Percentiles rank a stretch among this genome's conserved stretches.
These are phyloP conservation scores for Leptinotarsa juncta DNA, from an alignment of 2,888 invertebrate species.

Conservation along the genomic window DNA sequence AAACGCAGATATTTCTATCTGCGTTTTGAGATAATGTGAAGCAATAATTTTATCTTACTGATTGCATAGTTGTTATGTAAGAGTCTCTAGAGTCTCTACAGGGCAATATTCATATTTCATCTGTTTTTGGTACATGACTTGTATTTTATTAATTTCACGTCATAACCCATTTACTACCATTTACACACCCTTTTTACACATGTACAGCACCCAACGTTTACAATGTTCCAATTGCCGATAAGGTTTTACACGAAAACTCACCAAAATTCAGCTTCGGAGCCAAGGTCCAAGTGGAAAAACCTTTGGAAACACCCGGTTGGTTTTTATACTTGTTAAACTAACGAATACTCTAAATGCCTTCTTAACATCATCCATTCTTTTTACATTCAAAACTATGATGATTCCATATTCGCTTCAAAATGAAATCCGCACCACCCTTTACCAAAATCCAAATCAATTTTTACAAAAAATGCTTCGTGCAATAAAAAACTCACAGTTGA, in stretches of 20 bases:
- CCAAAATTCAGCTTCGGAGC: constrained; percentile 78
- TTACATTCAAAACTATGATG: not conserved
- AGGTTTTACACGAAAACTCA: constrained; percentile 62
- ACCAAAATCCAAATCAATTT: not conserved
- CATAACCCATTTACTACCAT: constrained; percentile 56
- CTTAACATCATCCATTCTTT: not conserved
- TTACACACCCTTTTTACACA: constrained; percentile 66
- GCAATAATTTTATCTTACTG: no score
- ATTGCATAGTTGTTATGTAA: no score
- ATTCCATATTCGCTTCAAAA: not conserved
- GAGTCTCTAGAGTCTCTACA: no score
- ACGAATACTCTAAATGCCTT: not conserved
- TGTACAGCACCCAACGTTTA: constrained; percentile 69
- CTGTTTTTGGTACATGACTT: constrained; percentile 14
- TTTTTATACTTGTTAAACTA: constrained; percentile 34
- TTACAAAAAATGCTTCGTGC: no score
- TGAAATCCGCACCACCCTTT: no score
- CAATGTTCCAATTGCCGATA: constrained; percentile 72
- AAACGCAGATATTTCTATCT: no score
- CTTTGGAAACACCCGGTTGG: constrained; percentile 73
- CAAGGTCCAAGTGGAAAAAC: constrained; percentile 71
- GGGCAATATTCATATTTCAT: not conserved
- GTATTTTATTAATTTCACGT: not conserved
- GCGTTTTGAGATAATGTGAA: no score
- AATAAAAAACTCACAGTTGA: no score